A percentile compares a stretch with the other conserved stretches of the same genome.
Evolutionary conservation across 2,797 vertebrate genomes (phyloP).

Genomic region (Prionace glauca): DNA sequence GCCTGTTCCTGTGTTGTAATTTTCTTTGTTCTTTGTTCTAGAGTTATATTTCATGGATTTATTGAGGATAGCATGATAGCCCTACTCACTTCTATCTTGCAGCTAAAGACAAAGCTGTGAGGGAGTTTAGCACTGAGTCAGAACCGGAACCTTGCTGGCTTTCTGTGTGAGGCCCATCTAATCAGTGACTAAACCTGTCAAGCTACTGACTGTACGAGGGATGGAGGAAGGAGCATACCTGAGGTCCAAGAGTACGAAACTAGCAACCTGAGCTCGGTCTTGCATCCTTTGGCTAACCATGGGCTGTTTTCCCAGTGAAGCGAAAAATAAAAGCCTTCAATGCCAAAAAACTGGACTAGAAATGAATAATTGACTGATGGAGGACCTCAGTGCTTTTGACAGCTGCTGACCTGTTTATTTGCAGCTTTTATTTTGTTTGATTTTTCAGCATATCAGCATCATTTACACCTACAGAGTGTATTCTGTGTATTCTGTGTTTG

Average conservation of each 20-base stretch:
- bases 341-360: background rate
- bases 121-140: background rate
- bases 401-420: background rate
- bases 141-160: background rate
- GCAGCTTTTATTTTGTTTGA: background rate
- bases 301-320: background rate
- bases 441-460: background rate
- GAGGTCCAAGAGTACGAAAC: background rate
- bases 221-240: background rate
- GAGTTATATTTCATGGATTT: background rate
- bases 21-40: background rate
- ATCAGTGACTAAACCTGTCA: background rate
- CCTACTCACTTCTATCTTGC: too few species aligned
- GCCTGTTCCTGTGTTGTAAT: too few species aligned
- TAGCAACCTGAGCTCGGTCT: background rate
- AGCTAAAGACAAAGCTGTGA: background rate
- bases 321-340: background rate
- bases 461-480: background rate
- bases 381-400: background rate
- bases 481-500: background rate
- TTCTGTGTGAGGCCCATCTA: background rate
- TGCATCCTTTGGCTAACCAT: background rate
- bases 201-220: background rate
- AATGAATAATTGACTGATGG: background rate
- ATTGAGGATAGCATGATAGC: background rate